Base-by-base conservation (phyloP, 2,113 vertebrate genomes). In the Trachemys scripta region DNA sequence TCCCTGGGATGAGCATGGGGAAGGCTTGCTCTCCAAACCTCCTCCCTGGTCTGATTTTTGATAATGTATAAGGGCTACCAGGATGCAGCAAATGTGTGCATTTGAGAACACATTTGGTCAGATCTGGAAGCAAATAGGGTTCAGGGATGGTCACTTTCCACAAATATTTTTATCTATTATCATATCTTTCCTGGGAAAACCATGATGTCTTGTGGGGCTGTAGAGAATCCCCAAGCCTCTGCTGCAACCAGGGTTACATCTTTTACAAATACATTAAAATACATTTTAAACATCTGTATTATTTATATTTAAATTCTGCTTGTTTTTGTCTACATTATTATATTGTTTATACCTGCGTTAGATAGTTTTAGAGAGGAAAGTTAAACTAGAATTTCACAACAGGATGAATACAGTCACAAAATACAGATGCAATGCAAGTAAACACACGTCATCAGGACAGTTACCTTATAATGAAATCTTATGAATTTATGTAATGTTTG, bases 281-380 rank as follows among this genome's bases (percentile, higher is more conserved):
- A 3, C 13, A 80, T 51, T 8, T 87, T 85, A 4, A 76, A 4
- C 6, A 20, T 20, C 6, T 80, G 87, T 80, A 56, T 94, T 59
- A 82, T 92, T 91, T 62, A 17, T 88, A 27, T 92, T 93, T 59
- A 8, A 45, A 59, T 94, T 89, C 89, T 29, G 89, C 5, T 76
- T 13, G 27, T 85, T 88, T 75, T 31, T 83, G 9, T 5, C 50
- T 82, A 42, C 14, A 82, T 65, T 82, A 84, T 76, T 25, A 90
- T 22, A 80, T 78, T 90, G 24, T 25, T 57, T 87, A 22, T 86
- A 96, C 85, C 38, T 87, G 16, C 88, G 82, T 53, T 89, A 62
- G 84, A 9, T 80, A 25, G 51, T 94, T 95, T 95, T 97, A 89
- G 82, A 93, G 94, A 95, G 59, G 75, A 90, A 80, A 87, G 89